These are phyloP conservation scores for Schizothorax lantsangensis DNA, from an alignment of 2,797 vertebrate species.

Conservation along the genomic window DNA sequence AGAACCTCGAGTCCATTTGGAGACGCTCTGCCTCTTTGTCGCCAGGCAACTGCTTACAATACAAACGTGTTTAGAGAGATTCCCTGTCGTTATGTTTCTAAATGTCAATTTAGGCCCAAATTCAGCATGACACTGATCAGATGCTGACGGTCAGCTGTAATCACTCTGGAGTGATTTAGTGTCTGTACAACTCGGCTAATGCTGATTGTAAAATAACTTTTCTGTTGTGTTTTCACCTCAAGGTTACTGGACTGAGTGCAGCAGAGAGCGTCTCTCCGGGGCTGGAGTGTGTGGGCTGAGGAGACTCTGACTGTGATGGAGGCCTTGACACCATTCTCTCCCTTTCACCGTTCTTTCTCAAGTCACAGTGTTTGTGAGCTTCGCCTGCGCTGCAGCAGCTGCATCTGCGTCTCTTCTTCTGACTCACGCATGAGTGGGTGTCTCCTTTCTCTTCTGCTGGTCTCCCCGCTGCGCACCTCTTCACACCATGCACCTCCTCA, in stretches of 20 bases:
- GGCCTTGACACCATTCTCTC: neutral
- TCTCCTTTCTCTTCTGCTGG: constrained; percentile 16
- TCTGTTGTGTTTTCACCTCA: neutral
- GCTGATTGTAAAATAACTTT: neutral
- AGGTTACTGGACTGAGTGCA: neutral
- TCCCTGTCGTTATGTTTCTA: constrained; percentile 10
- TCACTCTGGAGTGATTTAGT: neutral
- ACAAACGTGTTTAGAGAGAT: constrained; percentile 23
- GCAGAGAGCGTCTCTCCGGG: neutral
- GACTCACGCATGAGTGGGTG: constrained; percentile 7
- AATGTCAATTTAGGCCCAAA: constrained; percentile 28
- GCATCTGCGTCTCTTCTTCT: constrained; percentile 2
- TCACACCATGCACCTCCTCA: too few species aligned
- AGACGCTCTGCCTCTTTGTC: constrained; percentile 32
- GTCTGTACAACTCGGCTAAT: neutral
- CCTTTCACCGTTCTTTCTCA: neutral
- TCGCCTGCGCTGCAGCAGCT: neutral
- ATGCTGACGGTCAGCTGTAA: neutral
- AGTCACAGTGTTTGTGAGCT: neutral
- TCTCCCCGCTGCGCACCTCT: neutral
- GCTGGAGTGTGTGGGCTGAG: neutral
- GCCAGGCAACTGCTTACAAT: constrained; percentile 29
- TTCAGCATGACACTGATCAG: constrained; percentile 13
- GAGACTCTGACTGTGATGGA: neutral
- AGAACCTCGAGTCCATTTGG: neutral